phyloP scores from a whole-genome alignment of 2,888 invertebrate genomes.

The Selenia dentaria region DNA sequence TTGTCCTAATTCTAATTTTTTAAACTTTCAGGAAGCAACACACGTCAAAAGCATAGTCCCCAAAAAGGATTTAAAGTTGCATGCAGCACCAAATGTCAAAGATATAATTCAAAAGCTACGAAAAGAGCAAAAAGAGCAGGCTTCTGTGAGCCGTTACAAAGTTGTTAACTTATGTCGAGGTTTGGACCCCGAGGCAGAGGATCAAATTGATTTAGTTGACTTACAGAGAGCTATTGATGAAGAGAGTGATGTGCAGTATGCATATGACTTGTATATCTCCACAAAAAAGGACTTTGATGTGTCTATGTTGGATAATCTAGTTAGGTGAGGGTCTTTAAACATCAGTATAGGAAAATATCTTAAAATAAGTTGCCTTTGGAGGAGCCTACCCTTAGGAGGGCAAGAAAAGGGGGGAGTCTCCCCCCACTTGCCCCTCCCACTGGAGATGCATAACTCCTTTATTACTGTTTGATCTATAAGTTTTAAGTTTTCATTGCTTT shows the following conservation, averaged over 20 bases:
- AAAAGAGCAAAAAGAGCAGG: slow-evolving; percentile 61
- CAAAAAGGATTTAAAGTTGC: slow-evolving; percentile 55
- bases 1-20: background rate
- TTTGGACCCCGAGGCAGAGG: slow-evolving; percentile 46
- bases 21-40: slow-evolving; percentile 54
- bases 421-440: too few relatives aligned
- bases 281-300: slow-evolving; percentile 70
- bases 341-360: too few relatives aligned
- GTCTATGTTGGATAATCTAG: slow-evolving; percentile 69
- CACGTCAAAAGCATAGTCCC: slow-evolving; percentile 62
- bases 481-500: too few relatives aligned
- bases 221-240: slow-evolving; percentile 53
- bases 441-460: too few relatives aligned
- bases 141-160: slow-evolving; percentile 65
- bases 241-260: slow-evolving; percentile 56
- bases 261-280: slow-evolving; percentile 73
- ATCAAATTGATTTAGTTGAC: slow-evolving; percentile 63
- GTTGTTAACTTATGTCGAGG: slow-evolving; percentile 71
- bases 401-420: too few relatives aligned
- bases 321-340: slow-evolving; percentile 63
- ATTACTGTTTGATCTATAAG: too few relatives aligned
- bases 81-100: slow-evolving; percentile 54
- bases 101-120: slow-evolving; percentile 70
- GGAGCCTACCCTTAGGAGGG: too few relatives aligned
- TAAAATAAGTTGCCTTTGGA: too few relatives aligned